Evolutionary conservation across 2,113 vertebrate genomes (phyloP).

Genomic region (Paracanthobrama guichenoti): DNA sequence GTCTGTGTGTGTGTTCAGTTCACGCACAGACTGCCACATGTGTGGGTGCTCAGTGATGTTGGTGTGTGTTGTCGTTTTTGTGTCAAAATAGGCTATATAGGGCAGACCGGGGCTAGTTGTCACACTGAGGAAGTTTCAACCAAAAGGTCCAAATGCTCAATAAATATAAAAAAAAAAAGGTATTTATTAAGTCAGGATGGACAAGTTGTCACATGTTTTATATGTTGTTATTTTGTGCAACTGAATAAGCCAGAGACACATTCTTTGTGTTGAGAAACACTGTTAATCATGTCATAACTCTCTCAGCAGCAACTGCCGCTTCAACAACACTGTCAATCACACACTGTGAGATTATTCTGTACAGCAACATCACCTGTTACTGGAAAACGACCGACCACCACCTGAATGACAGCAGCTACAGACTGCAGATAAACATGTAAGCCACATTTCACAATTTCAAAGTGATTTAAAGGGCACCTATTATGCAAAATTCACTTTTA

Average conservation of each 20-base stretch:
- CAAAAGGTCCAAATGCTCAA: not conserved
- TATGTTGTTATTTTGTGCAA: not conserved
- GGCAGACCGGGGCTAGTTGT: not conserved
- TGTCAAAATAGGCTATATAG: not conserved
- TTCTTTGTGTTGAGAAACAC: not conserved
- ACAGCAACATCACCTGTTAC: slow-evolving; percentile 65
- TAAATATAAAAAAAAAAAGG: not conserved
- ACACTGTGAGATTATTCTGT: slow-evolving; percentile 62
- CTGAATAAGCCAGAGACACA: not conserved
- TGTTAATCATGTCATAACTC: not conserved
- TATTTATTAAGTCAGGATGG: not conserved
- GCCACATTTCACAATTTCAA: slow-evolving; percentile 12
- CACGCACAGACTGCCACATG: not conserved
- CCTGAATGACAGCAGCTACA: slow-evolving; percentile 51
- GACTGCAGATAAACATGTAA: slow-evolving; percentile 60
- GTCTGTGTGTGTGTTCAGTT: not conserved
- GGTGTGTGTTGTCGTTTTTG: not conserved
- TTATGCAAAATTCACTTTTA: no score
- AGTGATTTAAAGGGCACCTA: not conserved
- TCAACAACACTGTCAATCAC: slow-evolving; percentile 13
- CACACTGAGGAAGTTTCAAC: not conserved
- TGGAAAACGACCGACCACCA: slow-evolving; percentile 57
- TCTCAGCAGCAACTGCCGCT: not conserved
- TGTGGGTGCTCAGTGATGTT: no score
- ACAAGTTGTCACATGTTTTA: no score